Base-by-base conservation (phyloP, 2,797 vertebrate species). In the Manis crassicaudata region DNA sequence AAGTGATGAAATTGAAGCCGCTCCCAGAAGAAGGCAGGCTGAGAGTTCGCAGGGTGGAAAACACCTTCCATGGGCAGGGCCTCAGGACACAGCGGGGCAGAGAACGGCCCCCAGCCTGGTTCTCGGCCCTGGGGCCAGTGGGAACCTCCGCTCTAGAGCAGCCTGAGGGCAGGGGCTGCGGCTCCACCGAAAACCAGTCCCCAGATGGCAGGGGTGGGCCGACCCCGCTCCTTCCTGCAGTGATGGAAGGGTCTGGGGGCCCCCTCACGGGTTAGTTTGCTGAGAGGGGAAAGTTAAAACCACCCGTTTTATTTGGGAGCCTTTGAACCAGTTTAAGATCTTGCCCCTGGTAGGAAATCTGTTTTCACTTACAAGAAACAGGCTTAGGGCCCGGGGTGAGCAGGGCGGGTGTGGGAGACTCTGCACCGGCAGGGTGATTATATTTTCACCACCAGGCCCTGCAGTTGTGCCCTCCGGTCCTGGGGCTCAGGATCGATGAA, bases 291-390 rank as follows among this genome's bases (percentile, higher is more conserved):
- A 95, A 46, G 80, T 32, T 54, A 58, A 85, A 93, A 63, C 62
- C 88, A 52, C 23, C 13, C 72, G 86, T 87, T 92, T 90, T 82
- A 68, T 77, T 25, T 35, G 67, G 90, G 46, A 92, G 88, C 43
- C 91, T 96, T 90, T 80, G 95, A 91, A 79, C 92, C 70, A 52
- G 81, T 80, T 68, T 67, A 70, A 65, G 90, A 68, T 68, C 76
- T 17, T 20, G 35, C 46, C 76, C 84, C 83, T 52, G 16, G 76
- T 88, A 20, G 87, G 93, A 93, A 96, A 81, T 89, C 63, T 85
- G 95, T 85, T 94, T 92, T 80, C 62, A 85, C 73, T 95, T 76
- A 90, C 1, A 67, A 88, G 82, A 82, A 93, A 20, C 95, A 89
- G 89, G n/a, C 83, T 13, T 1, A 0, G 65, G 83, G 80, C 32